Conservation (phyloP, 2,797 vertebrate genomes). For the Syngnathus acus region DNA sequence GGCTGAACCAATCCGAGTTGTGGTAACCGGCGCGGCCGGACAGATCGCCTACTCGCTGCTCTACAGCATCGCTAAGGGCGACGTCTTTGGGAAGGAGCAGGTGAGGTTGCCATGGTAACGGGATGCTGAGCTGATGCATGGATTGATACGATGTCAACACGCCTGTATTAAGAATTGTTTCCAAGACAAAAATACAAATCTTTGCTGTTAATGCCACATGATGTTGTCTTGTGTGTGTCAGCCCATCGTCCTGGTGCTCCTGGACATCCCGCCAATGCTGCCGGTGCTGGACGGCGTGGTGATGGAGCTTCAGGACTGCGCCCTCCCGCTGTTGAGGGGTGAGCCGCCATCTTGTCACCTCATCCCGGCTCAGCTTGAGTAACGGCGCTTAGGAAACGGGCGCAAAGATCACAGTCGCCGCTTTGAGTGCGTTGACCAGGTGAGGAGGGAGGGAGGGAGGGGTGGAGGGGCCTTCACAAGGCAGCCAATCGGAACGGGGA, state of each 20-base stretch:
- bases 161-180: too few species aligned
- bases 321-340: conserved; percentile 89
- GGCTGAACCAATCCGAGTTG: conserved; percentile 82
- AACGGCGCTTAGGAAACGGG: not conserved
- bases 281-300: conserved; percentile 86
- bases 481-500: conserved; percentile 40
- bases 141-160: not conserved
- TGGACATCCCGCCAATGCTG: conserved; percentile 94
- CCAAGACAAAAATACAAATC: too few species aligned
- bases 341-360: not conserved
- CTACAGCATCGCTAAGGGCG: conserved; percentile 90
- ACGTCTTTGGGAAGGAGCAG: conserved; percentile 96
- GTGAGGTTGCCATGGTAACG: conserved; percentile 57
- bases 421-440: not conserved
- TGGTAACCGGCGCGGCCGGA: conserved; percentile 94
- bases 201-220: too few species aligned
- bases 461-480: not conserved
- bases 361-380: not conserved
- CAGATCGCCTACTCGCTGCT: conserved; percentile 95
- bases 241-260: conserved; percentile 79
- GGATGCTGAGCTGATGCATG: not conserved
- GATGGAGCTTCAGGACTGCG: conserved; percentile 97
- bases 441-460: not conserved
- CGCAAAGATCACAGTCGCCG: not conserved
- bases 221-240: conserved; percentile 30